phyloP scores from a whole-genome alignment of 2,113 vertebrate species.

The Murina feae region DNA sequence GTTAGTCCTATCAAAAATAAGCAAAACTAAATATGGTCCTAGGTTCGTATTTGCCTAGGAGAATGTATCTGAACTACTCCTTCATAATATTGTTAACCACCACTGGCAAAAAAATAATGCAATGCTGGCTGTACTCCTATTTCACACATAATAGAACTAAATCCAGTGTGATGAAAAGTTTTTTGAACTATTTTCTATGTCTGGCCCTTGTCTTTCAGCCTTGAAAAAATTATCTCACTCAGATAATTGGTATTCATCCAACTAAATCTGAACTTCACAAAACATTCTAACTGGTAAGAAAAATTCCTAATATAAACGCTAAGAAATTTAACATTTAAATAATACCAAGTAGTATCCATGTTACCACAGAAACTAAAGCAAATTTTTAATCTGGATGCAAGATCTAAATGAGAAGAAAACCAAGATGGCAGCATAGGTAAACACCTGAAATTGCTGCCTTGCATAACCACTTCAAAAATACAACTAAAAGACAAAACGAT shows the following conservation, averaged over 20 bases:
- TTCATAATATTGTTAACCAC: background rate
- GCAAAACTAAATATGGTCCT: background rate
- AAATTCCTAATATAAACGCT: background rate
- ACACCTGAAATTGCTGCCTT: no score
- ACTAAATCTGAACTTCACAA: background rate
- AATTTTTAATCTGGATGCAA: background rate
- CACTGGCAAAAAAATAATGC: background rate
- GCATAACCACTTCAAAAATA: no score
- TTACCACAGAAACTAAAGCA: background rate
- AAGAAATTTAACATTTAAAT: background rate
- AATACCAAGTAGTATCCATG: background rate
- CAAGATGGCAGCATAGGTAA: no score
- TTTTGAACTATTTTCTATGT: background rate
- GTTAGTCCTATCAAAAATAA: background rate
- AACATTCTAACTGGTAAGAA: background rate
- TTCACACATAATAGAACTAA: background rate
- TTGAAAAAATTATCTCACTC: background rate
- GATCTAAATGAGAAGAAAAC: background rate
- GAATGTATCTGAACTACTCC: background rate
- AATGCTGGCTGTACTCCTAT: accelerated
- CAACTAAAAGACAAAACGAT: no score
- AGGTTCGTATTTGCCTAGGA: background rate
- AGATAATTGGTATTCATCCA: background rate
- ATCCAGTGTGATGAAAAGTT: background rate
- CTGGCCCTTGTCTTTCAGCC: background rate